Base-by-base conservation (phyloP, 2,888 invertebrate genomes). In the Drosophila mettleri region DNA sequence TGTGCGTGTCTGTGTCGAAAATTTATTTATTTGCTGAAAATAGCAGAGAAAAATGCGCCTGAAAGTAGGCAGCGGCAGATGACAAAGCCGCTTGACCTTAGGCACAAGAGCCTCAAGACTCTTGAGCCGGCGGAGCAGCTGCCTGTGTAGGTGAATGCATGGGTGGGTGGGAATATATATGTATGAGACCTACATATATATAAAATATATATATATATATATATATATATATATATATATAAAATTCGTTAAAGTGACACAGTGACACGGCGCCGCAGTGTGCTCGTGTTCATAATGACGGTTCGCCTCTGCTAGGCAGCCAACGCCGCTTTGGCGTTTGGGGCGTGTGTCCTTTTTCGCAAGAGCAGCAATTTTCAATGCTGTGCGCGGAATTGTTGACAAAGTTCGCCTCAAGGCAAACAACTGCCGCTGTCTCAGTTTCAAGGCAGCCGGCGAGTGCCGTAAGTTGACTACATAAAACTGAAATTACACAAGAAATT, bases 361-460 rank as follows among this genome's bases (percentile, higher is more conserved):
- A 80, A 76, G 72, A 78, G 70, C 78, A 80, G 80, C 86, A 71
- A 68, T 86, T 79, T 81, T 78, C 86, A 88, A 78, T 85, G 84
- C 66, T 86, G 86, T 79, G 74, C 77, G 83, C 86, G 88, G 77
- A 87, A 82, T 74, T 86, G 85, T 85, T 85, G 85, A 88, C 86
- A 85, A 88, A 85, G 88, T 85, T 88, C 57, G 80, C 88, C 86
- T 86, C 88, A 82, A 85, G 80, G 88, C 84, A 82, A 84, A 82
- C 71, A 82, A 74, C 22, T 51, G 36, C 22, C 31, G 53, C 7
- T 67, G 59, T 70, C 81, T 86, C 83, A 74, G 77, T 78, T 86
- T 87, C 86, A 79, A 84, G 83, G 83, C 87, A 80, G 68, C 49
- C 46, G 51, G 54, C 60, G 49, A 49, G 22, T 24, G 66, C 27